Conservation (phyloP, 2,888 invertebrate species). For the Caenorhabditis imperialis region DNA sequence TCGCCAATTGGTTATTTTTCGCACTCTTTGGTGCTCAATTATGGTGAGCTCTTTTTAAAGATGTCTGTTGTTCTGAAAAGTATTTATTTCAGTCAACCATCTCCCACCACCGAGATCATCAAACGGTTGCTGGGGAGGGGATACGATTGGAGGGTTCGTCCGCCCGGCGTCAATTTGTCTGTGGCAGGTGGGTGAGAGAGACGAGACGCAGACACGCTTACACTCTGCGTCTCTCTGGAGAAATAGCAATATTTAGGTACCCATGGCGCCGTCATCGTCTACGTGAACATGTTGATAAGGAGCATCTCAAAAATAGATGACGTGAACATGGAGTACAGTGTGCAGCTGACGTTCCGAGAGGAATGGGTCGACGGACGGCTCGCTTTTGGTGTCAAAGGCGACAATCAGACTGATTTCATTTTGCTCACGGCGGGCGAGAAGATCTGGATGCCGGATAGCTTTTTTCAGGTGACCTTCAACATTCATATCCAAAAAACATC, state of each 20-base stretch:
- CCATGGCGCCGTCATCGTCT: conserved; percentile 75
- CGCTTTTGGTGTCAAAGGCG: conserved; percentile 69
- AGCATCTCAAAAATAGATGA: conserved; percentile 78
- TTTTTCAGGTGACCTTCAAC: conserved; percentile 81
- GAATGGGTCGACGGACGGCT: conserved; percentile 93
- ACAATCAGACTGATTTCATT: conserved; percentile 69
- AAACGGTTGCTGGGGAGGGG: conserved; percentile 70
- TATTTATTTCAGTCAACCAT: no score
- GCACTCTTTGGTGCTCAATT: no score
- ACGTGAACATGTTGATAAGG: conserved; percentile 75
- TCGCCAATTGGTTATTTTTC: no score
- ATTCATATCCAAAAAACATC: background rate
- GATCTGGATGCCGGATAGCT: conserved; percentile 97
- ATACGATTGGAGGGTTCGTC: conserved; percentile 77
- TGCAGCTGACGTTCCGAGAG: conserved; percentile 95
- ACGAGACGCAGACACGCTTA: no score
- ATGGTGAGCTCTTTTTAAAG: no score
- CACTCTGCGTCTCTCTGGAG: no score
- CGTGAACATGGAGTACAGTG: conserved; percentile 82
- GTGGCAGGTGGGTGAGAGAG: conserved; percentile 66
- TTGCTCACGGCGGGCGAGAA: conserved; percentile 82
- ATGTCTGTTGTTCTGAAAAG: no score
- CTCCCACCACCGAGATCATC: conserved; percentile 75
- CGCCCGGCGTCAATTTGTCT: conserved; percentile 75
- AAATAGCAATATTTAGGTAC: conserved; percentile 56